A percentile compares a stretch with the other conserved stretches of the same genome.
Evolutionary conservation across 2,888 invertebrate species (phyloP).

Genomic region (Microctonus aethiopoides): DNA sequence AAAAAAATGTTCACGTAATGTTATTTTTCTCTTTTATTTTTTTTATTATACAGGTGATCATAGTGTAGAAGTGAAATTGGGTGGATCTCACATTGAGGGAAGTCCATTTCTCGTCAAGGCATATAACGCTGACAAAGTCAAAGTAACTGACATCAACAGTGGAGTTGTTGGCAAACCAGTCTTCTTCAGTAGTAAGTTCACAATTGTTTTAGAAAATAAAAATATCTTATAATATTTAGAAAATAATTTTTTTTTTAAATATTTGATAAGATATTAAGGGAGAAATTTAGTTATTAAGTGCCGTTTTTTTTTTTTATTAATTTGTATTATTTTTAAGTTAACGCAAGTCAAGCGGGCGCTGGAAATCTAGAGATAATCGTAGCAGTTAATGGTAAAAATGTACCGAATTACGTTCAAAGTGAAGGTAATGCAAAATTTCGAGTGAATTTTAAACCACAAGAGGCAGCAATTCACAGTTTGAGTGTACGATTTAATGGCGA

Average conservation of each 20-base stretch:
- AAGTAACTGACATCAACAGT: conserved; percentile 91
- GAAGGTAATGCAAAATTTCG: conserved; percentile 96
- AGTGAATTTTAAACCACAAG: conserved; percentile 96
- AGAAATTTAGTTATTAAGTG: too few relatives aligned
- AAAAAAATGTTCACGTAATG: conserved; percentile 5
- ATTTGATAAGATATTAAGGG: too few relatives aligned
- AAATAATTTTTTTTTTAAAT: too few relatives aligned
- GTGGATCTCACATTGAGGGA: conserved; percentile 88
- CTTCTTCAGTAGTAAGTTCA: conserved; percentile 86
- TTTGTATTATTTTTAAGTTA: conserved; percentile 84
- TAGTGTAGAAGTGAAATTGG: conserved; percentile 82
- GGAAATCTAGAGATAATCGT: conserved; percentile 98
- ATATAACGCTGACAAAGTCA: conserved; percentile 94
- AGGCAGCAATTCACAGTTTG: conserved; percentile 89
- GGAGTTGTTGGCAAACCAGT: conserved; percentile 93
- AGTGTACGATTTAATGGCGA: conserved; percentile 85
- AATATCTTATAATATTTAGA: too few relatives aligned
- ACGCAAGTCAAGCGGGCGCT: conserved; percentile 94
- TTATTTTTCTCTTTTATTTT: too few relatives aligned
- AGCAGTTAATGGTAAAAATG: conserved; percentile 94
- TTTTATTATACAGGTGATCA: conserved; percentile 75
- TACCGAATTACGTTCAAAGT: conserved; percentile 97
- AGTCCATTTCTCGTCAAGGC: conserved; percentile 96
- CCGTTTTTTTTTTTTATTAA: too few relatives aligned
- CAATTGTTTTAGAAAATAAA: not conserved